These are phyloP conservation scores for Acleris laterana DNA, from an alignment of 2,888 invertebrate genomes.

Conservation along the genomic window DNA sequence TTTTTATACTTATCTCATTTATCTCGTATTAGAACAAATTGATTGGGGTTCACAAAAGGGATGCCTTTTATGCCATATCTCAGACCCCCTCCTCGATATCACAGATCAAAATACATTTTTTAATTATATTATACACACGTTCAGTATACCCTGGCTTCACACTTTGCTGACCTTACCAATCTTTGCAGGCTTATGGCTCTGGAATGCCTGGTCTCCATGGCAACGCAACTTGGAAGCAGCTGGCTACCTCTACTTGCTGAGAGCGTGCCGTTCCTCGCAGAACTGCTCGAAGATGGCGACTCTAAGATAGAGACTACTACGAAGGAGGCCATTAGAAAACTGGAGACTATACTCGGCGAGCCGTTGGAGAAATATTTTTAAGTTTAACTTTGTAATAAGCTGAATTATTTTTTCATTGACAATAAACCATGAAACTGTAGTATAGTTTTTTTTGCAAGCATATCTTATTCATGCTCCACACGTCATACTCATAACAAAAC, in stretches of 20 bases:
- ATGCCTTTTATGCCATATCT: no score
- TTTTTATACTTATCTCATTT: no score
- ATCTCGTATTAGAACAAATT: no score
- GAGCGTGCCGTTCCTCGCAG: slow-evolving; percentile 96
- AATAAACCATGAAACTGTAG: no score
- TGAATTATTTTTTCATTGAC: neutral
- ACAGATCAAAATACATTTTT: no score
- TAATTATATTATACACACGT: no score
- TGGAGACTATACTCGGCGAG: slow-evolving; percentile 95
- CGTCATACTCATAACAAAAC: no score
- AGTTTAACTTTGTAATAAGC: slow-evolving; percentile 35
- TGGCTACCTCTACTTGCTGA: slow-evolving; percentile 95
- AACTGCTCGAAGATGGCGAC: slow-evolving; percentile 95
- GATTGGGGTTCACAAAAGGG: no score
- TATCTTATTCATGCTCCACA: no score
- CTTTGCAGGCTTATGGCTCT: slow-evolving; percentile 86
- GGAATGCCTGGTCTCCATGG: slow-evolving; percentile 90
- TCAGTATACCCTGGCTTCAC: no score
- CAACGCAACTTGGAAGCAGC: slow-evolving; percentile 93
- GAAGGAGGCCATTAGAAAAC: slow-evolving; percentile 91
- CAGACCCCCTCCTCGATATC: no score
- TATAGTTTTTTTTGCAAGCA: neutral
- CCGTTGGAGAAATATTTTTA: slow-evolving; percentile 95
- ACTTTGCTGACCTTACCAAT: slow-evolving; percentile 1
- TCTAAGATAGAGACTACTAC: slow-evolving; percentile 91